Conservation (phyloP, 2,888 invertebrate genomes). For the Caenorhabditis imperialis region DNA sequence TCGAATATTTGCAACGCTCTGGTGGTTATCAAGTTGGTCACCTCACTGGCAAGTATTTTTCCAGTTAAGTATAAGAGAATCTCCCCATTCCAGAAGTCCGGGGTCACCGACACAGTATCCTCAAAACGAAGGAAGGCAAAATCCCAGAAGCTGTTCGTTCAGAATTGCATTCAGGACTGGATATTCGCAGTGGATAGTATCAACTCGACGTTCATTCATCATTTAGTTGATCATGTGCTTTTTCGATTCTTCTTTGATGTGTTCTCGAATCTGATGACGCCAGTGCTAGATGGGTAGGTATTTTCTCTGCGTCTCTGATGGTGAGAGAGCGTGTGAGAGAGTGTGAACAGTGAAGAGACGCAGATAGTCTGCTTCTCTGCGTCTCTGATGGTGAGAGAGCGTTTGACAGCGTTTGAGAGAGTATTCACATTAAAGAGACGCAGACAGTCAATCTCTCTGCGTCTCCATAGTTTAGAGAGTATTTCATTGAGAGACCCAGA, state of each 20-base stretch:
- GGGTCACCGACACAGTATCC: conserved; percentile 4
- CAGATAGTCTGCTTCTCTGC: no score
- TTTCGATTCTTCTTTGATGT: conserved; percentile 15
- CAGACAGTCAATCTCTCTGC: no score
- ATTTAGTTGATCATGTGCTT: not conserved
- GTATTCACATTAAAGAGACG: no score
- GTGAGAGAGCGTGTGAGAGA: no score
- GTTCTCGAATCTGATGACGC: conserved; percentile 18
- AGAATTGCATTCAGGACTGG: conserved; percentile 36
- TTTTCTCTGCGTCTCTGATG: no score
- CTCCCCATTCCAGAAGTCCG: conserved; percentile 3
- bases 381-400: no score
- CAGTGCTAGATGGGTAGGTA: conserved; percentile 22
- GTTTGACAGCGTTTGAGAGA: not conserved
- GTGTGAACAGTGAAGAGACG: no score
- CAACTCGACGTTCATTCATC: conserved; percentile 16
- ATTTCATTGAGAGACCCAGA: not conserved
- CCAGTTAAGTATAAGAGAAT: not conserved
- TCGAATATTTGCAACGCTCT: conserved; percentile 19
- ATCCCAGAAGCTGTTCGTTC: conserved; percentile 8
- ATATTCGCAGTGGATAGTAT: conserved; percentile 20
- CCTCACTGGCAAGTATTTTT: not conserved
- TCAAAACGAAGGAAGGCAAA: not conserved
- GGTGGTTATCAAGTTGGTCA: conserved; percentile 12
- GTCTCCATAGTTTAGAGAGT: not conserved